A percentile compares a stretch with the other conserved stretches of the same genome.
These are phyloP conservation scores for Adrianichthys oophorus DNA, from an alignment of 2,797 vertebrate species.

Conservation along the genomic window DNA sequence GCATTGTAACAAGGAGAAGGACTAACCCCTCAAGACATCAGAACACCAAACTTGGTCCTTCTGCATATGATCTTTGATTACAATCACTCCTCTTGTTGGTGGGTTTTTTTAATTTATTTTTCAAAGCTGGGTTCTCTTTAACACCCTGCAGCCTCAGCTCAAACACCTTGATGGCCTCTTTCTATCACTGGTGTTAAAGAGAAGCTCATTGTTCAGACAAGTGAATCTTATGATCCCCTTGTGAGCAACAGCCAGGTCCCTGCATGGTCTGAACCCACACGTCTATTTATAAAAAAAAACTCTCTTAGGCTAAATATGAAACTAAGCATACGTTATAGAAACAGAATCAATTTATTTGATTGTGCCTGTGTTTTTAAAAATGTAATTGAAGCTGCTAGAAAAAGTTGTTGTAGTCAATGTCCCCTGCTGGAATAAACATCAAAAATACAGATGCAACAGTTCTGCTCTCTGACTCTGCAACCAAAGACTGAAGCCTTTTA, in stretches of 20 bases:
- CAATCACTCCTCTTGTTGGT: conserved; percentile 48
- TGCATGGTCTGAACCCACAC: conserved; percentile 19
- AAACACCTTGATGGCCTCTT: conserved; percentile 42
- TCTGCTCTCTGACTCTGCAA: conserved; percentile 31
- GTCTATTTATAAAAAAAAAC: neutral
- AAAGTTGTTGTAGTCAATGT: conserved; percentile 15
- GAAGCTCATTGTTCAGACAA: conserved; percentile 32
- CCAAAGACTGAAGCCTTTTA: conserved; percentile 41
- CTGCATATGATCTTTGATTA: conserved; percentile 35
- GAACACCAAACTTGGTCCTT: conserved; percentile 9
- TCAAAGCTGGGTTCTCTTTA: conserved; percentile 9
- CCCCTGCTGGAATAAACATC: conserved; percentile 10
- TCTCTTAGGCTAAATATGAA: neutral
- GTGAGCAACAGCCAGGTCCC: conserved; percentile 22
- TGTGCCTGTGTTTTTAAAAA: no score
- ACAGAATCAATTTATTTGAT: no score
- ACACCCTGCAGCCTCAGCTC: conserved; percentile 26
- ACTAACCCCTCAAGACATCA: conserved; percentile 20
- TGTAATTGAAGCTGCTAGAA: neutral
- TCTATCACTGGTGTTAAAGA: conserved; percentile 22
- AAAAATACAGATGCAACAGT: conserved; percentile 26
- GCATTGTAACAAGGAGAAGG: conserved; percentile 8
- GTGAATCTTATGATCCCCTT: conserved; percentile 50
- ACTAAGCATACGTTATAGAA: no score
- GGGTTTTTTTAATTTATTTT: neutral